These are phyloP conservation scores for Drosophila borealis DNA, from an alignment of 2,888 invertebrate species.

Conservation along the genomic window DNA sequence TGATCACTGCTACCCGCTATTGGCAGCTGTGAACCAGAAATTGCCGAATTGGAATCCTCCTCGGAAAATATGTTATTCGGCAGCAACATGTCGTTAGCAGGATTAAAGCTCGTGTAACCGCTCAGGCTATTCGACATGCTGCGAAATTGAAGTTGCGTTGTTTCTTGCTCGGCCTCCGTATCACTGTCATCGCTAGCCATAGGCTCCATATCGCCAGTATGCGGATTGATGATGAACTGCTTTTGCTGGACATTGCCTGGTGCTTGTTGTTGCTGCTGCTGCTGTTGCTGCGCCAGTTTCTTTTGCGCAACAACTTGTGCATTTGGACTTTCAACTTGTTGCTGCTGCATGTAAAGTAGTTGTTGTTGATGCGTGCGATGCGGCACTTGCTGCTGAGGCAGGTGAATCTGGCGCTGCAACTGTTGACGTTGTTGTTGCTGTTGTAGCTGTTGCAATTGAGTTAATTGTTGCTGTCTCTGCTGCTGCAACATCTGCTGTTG, in stretches of 20 bases:
- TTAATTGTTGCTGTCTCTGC: conserved; percentile 34
- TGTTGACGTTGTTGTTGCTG: conserved; percentile 46
- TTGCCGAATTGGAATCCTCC: conserved; percentile 86
- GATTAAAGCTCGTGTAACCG: conserved; percentile 68
- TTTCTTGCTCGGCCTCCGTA: conserved; percentile 87
- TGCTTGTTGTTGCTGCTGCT: conserved; percentile 49
- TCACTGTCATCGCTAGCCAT: conserved; percentile 89
- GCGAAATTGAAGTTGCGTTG: conserved; percentile 66
- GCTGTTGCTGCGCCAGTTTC: conserved; percentile 40
- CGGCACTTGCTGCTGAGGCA: conserved; percentile 51
- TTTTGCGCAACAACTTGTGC: conserved; percentile 44
- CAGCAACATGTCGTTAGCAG: conserved; percentile 71
- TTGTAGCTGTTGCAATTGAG: conserved; percentile 40
- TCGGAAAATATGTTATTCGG: conserved; percentile 77
- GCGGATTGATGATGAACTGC: conserved; percentile 95
- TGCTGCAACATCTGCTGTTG: conserved; percentile 47
- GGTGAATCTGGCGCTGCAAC: conserved; percentile 39
- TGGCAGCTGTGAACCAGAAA: conserved; percentile 84
- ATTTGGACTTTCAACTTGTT: conserved; percentile 31
- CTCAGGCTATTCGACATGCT: conserved; percentile 48
- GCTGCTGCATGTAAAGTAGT: conserved; percentile 58
- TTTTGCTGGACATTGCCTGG: conserved; percentile 82
- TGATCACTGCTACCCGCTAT: conserved; percentile 86
- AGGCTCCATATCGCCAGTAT: conserved; percentile 94
- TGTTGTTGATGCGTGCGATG: conserved; percentile 46